These are phyloP conservation scores for Tenthredo amoena DNA, from an alignment of 2,888 invertebrate species.

Conservation along the genomic window DNA sequence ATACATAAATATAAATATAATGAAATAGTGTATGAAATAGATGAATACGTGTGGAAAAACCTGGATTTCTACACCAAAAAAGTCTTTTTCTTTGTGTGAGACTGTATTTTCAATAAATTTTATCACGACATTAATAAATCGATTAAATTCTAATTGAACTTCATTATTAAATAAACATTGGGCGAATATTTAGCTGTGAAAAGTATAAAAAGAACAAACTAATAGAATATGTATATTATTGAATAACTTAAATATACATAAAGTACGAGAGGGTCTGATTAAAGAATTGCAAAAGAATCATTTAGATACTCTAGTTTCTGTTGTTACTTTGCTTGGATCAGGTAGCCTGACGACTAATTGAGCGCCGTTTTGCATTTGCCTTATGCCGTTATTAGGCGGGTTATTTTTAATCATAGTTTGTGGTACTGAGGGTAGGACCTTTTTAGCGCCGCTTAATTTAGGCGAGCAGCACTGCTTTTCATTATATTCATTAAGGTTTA, in stretches of 20 bases:
- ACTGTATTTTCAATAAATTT: neutral
- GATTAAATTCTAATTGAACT: neutral
- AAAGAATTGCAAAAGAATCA: constrained; percentile 56
- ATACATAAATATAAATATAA: neutral
- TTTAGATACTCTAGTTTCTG: constrained; percentile 73
- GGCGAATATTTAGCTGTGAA: neutral
- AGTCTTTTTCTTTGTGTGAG: neutral
- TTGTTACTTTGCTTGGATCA: constrained; percentile 73
- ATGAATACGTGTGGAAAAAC: neutral
- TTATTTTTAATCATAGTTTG: constrained; percentile 61
- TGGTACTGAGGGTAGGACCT: constrained; percentile 68
- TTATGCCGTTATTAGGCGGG: constrained; percentile 65
- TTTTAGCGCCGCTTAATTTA: constrained; percentile 73
- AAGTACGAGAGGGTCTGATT: constrained; percentile 8
- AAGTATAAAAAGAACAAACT: neutral
- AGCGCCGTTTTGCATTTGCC: constrained; percentile 73
- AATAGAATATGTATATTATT: constrained; percentile 11
- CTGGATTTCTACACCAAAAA: neutral
- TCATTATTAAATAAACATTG: neutral
- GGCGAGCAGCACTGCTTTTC: constrained; percentile 73
- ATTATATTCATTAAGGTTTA: constrained; percentile 67
- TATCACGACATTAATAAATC: neutral
- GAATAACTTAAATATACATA: neutral
- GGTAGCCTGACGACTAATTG: constrained; percentile 76
- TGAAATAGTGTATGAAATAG: neutral